Evolutionary conservation across 2,113 vertebrate genomes (phyloP).

Genomic region (Melanocharis versteri): DNA sequence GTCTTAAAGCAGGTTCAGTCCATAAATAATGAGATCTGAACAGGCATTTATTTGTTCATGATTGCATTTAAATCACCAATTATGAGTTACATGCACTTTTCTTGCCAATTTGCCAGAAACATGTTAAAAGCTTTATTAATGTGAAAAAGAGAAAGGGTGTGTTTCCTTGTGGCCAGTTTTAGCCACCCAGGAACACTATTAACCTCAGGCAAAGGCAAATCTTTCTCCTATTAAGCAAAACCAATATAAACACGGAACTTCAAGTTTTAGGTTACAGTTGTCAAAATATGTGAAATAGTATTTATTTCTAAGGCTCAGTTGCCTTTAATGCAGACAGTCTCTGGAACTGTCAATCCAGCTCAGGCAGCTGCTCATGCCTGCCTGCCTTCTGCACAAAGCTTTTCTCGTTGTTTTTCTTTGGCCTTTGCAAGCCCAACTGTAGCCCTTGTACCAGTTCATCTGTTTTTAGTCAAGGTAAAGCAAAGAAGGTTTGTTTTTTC

Average conservation of each 20-base stretch:
- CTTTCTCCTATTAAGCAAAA: conserved; percentile 61
- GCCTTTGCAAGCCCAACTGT: not conserved
- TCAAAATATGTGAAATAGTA: conserved; percentile 49
- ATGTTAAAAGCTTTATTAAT: conserved; percentile 76
- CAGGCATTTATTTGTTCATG: conserved; percentile 80
- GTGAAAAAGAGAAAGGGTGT: conserved; percentile 64
- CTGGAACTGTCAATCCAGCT: not conserved
- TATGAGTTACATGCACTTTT: conserved; percentile 74
- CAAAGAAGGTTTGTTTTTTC: not conserved
- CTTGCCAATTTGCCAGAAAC: conserved; percentile 76
- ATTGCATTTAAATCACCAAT: conserved; percentile 78
- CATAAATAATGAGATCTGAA: conserved; percentile 79
- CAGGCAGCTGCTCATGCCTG: not conserved
- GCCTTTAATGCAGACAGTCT: not conserved
- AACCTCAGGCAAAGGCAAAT: conserved; percentile 74
- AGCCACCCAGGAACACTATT: conserved; percentile 78
- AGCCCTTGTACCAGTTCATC: not conserved
- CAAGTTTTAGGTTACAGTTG: conserved; percentile 65
- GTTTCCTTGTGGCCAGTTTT: conserved; percentile 74
- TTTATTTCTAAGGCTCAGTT: conserved; percentile 37
- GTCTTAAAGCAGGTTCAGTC: conserved; percentile 71
- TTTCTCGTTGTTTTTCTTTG: not conserved
- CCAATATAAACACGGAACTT: conserved; percentile 71
- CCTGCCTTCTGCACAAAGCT: not conserved
- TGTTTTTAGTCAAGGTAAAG: not conserved